Evolutionary conservation across 2,797 vertebrate genomes (phyloP).

Genomic region (Lates japonicus): DNA sequence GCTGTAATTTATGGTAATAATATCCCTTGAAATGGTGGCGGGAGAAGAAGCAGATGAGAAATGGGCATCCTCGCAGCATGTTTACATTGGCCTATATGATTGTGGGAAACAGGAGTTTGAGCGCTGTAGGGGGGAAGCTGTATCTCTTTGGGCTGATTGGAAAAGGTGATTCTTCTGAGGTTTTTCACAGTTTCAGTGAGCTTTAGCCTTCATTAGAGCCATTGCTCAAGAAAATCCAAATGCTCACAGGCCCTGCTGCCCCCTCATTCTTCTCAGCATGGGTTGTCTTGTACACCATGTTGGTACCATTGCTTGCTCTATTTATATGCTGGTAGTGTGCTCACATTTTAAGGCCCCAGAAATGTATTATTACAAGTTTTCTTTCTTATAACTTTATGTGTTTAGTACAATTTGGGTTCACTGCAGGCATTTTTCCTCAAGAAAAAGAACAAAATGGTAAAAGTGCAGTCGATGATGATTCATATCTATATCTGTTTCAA

Average conservation of each 20-base stretch:
- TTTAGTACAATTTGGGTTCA: background rate
- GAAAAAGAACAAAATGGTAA: background rate
- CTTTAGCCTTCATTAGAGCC: conserved; percentile 40
- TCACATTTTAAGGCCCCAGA: background rate
- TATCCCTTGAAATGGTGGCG: conserved; percentile 53
- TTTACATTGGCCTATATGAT: conserved; percentile 58
- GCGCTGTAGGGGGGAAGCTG: conserved; percentile 9
- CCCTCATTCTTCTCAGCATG: conserved; percentile 14
- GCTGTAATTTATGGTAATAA: conserved; percentile 79
- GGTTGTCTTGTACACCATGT: background rate
- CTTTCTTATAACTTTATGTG: background rate
- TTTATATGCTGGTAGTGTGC: background rate
- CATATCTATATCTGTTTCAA: background rate
- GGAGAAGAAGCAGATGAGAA: conserved; percentile 57
- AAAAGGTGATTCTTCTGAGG: conserved; percentile 55
- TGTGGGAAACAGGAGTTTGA: conserved; percentile 30
- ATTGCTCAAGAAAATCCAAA: conserved; percentile 30
- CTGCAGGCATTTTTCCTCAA: no score
- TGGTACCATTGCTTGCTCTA: background rate
- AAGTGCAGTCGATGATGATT: background rate
- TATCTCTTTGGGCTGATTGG: conserved; percentile 35
- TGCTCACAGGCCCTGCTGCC: conserved; percentile 10
- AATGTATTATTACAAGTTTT: background rate
- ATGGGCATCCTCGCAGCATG: conserved; percentile 32
- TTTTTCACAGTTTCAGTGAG: conserved; percentile 43